These are phyloP conservation scores for Hypolimnas misippus DNA, from an alignment of 2,888 invertebrate genomes.

Conservation along the genomic window DNA sequence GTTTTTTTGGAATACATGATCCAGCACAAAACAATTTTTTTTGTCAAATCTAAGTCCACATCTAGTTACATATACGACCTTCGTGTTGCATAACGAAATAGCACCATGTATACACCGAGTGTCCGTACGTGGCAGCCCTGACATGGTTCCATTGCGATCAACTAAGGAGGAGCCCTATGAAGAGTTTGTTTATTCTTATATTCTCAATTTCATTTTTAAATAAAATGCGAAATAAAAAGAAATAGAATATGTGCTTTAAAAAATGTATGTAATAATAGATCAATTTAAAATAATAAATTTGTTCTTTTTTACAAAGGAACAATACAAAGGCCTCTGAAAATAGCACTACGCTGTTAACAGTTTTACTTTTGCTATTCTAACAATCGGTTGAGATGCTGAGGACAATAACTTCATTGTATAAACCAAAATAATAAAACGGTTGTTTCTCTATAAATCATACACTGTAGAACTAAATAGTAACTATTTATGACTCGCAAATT, in stretches of 20 bases:
- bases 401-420: too few relatives aligned
- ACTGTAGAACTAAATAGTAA: too few relatives aligned
- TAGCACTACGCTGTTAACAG: background rate
- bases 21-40: constrained; percentile 14
- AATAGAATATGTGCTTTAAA: too few relatives aligned
- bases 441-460: too few relatives aligned
- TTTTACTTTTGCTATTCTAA: background rate
- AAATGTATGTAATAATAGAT: too few relatives aligned
- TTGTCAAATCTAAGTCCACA: constrained; percentile 35
- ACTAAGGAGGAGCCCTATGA: constrained; percentile 69
- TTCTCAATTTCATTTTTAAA: background rate
- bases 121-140: constrained; percentile 73
- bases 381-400: too few relatives aligned
- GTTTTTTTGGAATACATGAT: constrained; percentile 25
- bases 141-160: constrained; percentile 71
- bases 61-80: constrained; percentile 45
- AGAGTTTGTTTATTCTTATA: constrained; percentile 1
- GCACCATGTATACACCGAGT: constrained; percentile 61
- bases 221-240: too few relatives aligned
- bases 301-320: too few relatives aligned
- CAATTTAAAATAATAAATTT: too few relatives aligned
- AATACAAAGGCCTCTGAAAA: too few relatives aligned
- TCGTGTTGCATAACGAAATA: constrained; percentile 59
- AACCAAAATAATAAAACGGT: too few relatives aligned
- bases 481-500: background rate